Conservation (phyloP, 2,888 invertebrate species). For the Malthinus flaveolus region DNA sequence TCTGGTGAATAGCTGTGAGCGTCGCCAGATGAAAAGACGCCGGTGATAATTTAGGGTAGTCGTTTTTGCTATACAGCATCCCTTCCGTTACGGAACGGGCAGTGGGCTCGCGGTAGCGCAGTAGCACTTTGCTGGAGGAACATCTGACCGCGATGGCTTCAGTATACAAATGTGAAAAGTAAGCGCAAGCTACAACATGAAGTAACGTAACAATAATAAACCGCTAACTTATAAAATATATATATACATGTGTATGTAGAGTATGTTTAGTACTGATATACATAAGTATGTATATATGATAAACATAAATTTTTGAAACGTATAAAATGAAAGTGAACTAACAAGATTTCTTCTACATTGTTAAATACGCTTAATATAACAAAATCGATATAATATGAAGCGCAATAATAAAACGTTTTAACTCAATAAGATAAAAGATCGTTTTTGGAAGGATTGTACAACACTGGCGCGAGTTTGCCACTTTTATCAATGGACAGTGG, state of each 20-base stretch:
- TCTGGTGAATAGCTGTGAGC: slow-evolving; percentile 14
- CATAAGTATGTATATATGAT: slow-evolving; percentile 47
- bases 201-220: slow-evolving; percentile 49
- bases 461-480: slow-evolving; percentile 48
- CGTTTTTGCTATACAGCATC: slow-evolving; percentile 47
- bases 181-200: slow-evolving; percentile 53
- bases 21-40: slow-evolving; percentile 8
- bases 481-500: slow-evolving; percentile 51
- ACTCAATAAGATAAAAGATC: slow-evolving; percentile 31
- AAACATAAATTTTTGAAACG: slow-evolving; percentile 41
- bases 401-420: slow-evolving; percentile 33
- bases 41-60: slow-evolving; percentile 36
- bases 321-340: slow-evolving; percentile 44
- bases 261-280: slow-evolving; percentile 42
- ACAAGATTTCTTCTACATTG: slow-evolving; percentile 28
- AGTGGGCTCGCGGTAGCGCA: slow-evolving; percentile 53
- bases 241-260: slow-evolving; percentile 53
- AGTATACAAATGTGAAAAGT: slow-evolving; percentile 54
- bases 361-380: slow-evolving; percentile 31
- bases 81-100: slow-evolving; percentile 43
- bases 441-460: slow-evolving; percentile 38
- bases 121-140: slow-evolving; percentile 49
- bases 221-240: slow-evolving; percentile 47
- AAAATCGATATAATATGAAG: slow-evolving; percentile 35
- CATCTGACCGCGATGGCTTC: slow-evolving; percentile 49